Conservation (phyloP, 2,888 invertebrate genomes). For the Hemistola chrysoprasaria region DNA sequence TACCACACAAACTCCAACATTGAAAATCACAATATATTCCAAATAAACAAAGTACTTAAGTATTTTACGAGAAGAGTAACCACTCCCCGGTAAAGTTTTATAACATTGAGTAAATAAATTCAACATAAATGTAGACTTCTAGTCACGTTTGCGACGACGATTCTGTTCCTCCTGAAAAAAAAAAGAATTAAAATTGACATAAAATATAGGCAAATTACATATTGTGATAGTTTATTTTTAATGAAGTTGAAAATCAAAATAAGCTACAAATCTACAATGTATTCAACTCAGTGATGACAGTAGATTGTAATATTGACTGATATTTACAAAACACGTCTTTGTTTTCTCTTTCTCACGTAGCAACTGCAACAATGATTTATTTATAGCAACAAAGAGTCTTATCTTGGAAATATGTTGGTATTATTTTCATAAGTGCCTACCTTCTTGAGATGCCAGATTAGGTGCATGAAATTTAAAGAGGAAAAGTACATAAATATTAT, state of each 20-base stretch:
- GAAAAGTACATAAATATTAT: too few relatives aligned
- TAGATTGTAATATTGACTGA: not conserved
- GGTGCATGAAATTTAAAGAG: too few relatives aligned
- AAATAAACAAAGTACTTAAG: slow-evolving; percentile 8
- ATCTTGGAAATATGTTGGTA: not conserved
- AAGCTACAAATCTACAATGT: not conserved
- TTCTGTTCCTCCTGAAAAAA: slow-evolving; percentile 73
- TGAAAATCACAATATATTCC: slow-evolving; percentile 19
- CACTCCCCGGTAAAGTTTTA: slow-evolving; percentile 14
- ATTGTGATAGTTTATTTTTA: too few relatives aligned
- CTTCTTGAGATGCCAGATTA: too few relatives aligned
- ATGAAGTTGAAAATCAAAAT: too few relatives aligned
- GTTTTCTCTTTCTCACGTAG: not conserved
- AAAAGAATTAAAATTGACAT: slow-evolving; percentile 11
- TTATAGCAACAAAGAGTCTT: not conserved
- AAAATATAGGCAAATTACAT: too few relatives aligned
- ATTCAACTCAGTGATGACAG: not conserved
- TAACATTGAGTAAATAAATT: not conserved
- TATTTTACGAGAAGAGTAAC: slow-evolving; percentile 16
- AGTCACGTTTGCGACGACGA: slow-evolving; percentile 77
- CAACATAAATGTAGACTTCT: slow-evolving; percentile 28
- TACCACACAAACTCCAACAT: slow-evolving; percentile 6
- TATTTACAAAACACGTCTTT: not conserved
- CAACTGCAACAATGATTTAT: too few relatives aligned
- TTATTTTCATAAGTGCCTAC: too few relatives aligned